A percentile compares a stretch with the other conserved stretches of the same genome.
These are phyloP conservation scores for Caenorhabditis latens DNA, from an alignment of 1,140 invertebrate genomes.

Conservation along the genomic window DNA sequence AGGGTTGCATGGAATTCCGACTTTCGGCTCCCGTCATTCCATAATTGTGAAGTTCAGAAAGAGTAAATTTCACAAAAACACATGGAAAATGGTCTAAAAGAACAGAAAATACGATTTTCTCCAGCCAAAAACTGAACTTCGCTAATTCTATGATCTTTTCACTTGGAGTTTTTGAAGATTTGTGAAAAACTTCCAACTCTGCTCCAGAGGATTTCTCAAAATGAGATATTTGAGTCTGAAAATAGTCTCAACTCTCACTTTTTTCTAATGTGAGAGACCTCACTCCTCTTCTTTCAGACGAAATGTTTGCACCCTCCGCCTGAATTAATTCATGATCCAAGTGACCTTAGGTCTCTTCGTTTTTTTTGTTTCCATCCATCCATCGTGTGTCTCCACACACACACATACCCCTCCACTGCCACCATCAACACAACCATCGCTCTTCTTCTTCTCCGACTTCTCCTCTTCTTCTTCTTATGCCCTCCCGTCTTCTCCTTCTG, in stretches of 20 bases:
- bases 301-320: background rate
- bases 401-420: background rate
- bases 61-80: no score
- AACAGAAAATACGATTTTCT: no score
- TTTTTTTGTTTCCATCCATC: background rate
- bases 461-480: background rate
- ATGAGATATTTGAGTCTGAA: no score
- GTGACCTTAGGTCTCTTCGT: background rate
- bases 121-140: no score
- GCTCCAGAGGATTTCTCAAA: background rate
- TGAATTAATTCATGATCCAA: background rate
- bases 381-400: background rate
- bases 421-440: background rate
- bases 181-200: no score
- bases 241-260: no score
- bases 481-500: background rate
- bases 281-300: no score
- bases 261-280: no score
- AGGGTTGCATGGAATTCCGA: no score
- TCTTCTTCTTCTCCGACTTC: background rate
- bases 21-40: no score
- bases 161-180: background rate
- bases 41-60: no score
- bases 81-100: no score
- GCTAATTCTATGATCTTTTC: background rate